phyloP scores from a whole-genome alignment of 2,113 vertebrate species.

The Neodontobutis hainanensis region DNA sequence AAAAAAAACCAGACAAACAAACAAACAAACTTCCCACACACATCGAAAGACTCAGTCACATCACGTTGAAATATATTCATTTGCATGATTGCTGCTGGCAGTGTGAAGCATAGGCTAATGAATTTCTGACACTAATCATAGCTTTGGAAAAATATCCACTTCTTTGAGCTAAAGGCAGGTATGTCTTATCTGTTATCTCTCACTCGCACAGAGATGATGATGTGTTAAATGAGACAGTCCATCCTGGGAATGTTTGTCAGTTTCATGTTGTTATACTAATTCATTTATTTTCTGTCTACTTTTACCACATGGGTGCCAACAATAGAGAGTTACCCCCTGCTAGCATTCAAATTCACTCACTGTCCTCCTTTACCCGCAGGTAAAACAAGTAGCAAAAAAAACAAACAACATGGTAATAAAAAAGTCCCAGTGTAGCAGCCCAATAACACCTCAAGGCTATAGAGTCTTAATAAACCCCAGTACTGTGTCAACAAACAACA shows the following conservation, averaged over 20 bases:
- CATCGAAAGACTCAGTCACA: conserved; percentile 9
- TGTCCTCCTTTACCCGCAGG: conserved; percentile 51
- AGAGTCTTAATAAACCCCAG: conserved; percentile 56
- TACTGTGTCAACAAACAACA: conserved; percentile 54
- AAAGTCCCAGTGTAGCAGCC: conserved; percentile 44
- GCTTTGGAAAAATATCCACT: conserved; percentile 46
- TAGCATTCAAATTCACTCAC: conserved; percentile 50
- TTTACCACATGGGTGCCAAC: conserved; percentile 12
- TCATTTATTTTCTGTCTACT: conserved; percentile 7
- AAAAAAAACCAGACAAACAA: neutral
- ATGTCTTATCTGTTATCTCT: conserved; percentile 28
- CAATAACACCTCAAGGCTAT: conserved; percentile 61
- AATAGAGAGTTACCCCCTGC: conserved; percentile 45
- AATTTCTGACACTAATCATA: conserved; percentile 47
- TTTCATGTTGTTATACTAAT: neutral
- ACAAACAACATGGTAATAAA: neutral
- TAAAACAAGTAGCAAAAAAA: conserved; percentile 42
- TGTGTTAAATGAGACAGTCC: neutral
- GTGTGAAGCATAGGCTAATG: conserved; percentile 45
- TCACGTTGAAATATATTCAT: conserved; percentile 11
- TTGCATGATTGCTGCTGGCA: conserved; percentile 10
- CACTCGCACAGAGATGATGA: neutral
- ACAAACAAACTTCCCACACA: conserved; percentile 20
- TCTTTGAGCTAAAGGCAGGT: conserved; percentile 33
- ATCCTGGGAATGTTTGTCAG: neutral